These are phyloP conservation scores for Rhadinocentrus ornatus DNA, from an alignment of 2,797 vertebrate genomes.

Conservation along the genomic window DNA sequence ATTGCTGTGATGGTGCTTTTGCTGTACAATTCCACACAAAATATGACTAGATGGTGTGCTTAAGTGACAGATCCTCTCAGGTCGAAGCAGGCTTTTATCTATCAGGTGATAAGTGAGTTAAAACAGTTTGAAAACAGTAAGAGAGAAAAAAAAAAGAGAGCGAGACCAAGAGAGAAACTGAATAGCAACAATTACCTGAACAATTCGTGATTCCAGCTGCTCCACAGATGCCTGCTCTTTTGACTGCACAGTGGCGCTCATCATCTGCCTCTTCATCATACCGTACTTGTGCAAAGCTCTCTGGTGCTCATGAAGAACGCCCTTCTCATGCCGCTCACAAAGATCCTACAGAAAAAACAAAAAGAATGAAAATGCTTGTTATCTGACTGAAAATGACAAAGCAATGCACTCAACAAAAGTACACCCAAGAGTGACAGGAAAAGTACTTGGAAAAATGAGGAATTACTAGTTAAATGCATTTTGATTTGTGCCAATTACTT, in stretches of 20 bases:
- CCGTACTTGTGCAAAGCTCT: conserved; percentile 93
- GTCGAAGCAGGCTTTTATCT: conserved; percentile 2
- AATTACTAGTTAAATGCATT: conserved; percentile 14
- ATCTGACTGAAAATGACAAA: conserved; percentile 6
- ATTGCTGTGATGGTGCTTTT: neutral
- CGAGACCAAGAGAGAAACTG: neutral
- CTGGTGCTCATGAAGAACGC: conserved; percentile 95
- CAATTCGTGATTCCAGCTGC: conserved; percentile 94
- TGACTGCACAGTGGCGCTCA: conserved; percentile 89
- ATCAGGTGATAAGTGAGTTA: neutral
- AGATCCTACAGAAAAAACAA: conserved; percentile 84
- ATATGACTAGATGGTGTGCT: neutral
- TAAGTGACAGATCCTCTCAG: neutral
- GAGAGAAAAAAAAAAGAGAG: no score
- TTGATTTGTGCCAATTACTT: neutral
- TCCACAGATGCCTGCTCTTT: conserved; percentile 92
- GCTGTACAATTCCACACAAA: neutral
- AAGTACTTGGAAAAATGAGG: conserved; percentile 13
- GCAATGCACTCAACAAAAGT: neutral
- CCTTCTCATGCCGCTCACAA: conserved; percentile 97
- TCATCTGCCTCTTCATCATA: conserved; percentile 96
- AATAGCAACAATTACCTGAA: conserved; percentile 85
- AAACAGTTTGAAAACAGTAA: neutral
- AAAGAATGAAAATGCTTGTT: conserved; percentile 1
- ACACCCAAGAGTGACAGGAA: neutral